These are phyloP conservation scores for Hoplodrina blanda DNA, from an alignment of 2,888 invertebrate species.

Conservation along the genomic window DNA sequence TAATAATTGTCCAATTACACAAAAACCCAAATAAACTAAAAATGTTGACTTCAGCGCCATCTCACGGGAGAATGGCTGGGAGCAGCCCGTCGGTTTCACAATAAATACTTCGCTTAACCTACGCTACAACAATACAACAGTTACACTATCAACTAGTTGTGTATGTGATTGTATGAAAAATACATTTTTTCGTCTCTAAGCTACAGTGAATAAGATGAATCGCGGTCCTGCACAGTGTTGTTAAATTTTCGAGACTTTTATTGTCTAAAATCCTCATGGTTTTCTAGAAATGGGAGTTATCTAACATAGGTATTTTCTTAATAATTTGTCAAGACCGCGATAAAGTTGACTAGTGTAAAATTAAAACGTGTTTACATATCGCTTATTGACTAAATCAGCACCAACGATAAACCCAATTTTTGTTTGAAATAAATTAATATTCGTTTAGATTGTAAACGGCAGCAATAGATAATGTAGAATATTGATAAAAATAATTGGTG, in stretches of 20 bases:
- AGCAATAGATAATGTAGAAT: slow-evolving; percentile 7
- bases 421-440: slow-evolving; percentile 23
- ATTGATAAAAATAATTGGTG: background rate
- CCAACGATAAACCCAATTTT: slow-evolving; percentile 68
- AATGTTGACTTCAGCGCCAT: too few relatives aligned
- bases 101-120: slow-evolving; percentile 61
- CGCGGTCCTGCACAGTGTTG: slow-evolving; percentile 31
- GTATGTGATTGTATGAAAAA: slow-evolving; percentile 66
- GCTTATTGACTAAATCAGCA: slow-evolving; percentile 71
- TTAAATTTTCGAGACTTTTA: background rate
- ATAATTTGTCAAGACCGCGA: slow-evolving; percentile 42
- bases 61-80: too few relatives aligned
- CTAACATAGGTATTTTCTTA: slow-evolving; percentile 15
- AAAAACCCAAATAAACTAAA: too few relatives aligned
- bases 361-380: slow-evolving; percentile 58
- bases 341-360: slow-evolving; percentile 68
- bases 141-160: slow-evolving; percentile 51
- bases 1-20: too few relatives aligned
- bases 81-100: too few relatives aligned
- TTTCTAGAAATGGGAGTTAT: slow-evolving; percentile 18
- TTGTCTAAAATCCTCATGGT: too few relatives aligned
- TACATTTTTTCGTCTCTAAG: slow-evolving; percentile 52
- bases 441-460: slow-evolving; percentile 23
- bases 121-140: slow-evolving; percentile 62
- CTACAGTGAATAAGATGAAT: slow-evolving; percentile 43